Conservation (phyloP, 2,888 invertebrate species). For the Biston stratarius region DNA sequence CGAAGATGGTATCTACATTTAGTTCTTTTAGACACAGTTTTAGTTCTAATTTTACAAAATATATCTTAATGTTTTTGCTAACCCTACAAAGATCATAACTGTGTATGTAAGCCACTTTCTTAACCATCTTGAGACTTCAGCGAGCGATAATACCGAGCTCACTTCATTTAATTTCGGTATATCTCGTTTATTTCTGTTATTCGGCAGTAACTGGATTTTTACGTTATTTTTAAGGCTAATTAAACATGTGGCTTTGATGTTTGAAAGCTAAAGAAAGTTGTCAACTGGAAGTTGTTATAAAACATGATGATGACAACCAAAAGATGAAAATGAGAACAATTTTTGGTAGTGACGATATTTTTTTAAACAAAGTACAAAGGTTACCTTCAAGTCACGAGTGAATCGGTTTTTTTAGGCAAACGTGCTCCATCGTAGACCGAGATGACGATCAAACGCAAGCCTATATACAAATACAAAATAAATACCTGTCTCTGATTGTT, state of each 20-base stretch:
- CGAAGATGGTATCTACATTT: no score
- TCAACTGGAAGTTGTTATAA: neutral
- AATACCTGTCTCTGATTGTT: no score
- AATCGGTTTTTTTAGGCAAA: no score
- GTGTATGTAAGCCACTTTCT: slow-evolving; percentile 45
- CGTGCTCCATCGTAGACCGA: no score
- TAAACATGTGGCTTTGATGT: slow-evolving; percentile 16
- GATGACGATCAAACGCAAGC: no score
- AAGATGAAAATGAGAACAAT: slow-evolving; percentile 1
- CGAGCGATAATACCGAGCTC: slow-evolving; percentile 22
- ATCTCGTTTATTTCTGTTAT: slow-evolving; percentile 24
- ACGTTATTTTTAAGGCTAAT: slow-evolving; percentile 13
- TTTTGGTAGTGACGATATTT: neutral
- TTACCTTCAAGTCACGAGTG: no score
- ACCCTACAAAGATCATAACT: slow-evolving; percentile 41
- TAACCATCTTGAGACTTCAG: slow-evolving; percentile 33
- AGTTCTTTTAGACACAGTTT: no score
- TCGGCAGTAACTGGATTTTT: slow-evolving; percentile 13
- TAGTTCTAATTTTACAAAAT: neutral
- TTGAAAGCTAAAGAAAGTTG: slow-evolving; percentile 28
- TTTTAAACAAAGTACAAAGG: no score
- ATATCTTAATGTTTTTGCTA: slow-evolving; percentile 24
- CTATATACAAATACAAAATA: no score
- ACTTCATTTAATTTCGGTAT: slow-evolving; percentile 15
- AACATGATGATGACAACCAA: neutral